These are phyloP conservation scores for Drosophila dives DNA, from an alignment of 2,888 invertebrate species.

Conservation along the genomic window DNA sequence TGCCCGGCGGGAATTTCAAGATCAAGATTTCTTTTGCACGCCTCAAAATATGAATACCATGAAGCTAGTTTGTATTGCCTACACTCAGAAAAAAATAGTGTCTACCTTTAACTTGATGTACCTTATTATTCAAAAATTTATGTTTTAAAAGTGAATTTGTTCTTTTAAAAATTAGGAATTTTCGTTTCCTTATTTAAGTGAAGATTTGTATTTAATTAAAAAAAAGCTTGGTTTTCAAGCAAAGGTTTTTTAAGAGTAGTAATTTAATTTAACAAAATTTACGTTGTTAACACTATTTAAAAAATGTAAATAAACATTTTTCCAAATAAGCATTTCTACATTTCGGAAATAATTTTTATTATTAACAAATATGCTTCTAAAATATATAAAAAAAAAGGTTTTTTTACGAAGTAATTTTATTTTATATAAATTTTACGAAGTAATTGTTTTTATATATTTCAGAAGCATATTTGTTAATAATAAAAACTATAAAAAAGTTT, in stretches of 20 bases:
- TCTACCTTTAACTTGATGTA: no score
- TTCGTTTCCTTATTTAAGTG: fast-evolving
- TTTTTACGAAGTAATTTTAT: no score
- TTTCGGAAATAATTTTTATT: background rate
- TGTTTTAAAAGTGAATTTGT: background rate
- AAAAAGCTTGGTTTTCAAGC: fast-evolving
- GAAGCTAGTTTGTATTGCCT: background rate
- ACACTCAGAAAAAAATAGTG: background rate
- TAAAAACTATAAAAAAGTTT: no score
- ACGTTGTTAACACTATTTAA: background rate
- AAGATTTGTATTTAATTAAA: conserved; percentile 4
- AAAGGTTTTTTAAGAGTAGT: no score
- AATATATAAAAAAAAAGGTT: background rate
- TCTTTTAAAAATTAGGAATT: fast-evolving
- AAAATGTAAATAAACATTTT: background rate
- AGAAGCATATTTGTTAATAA: no score
- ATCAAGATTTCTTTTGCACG: conserved; percentile 35
- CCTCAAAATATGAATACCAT: conserved; percentile 1
- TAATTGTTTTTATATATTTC: no score
- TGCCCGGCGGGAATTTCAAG: conserved; percentile 58
- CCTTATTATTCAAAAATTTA: background rate
- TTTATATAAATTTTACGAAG: no score
- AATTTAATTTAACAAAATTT: background rate
- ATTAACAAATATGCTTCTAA: background rate
- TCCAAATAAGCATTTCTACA: background rate